A percentile compares a stretch with the other conserved stretches of the same genome.
phyloP scores from a whole-genome alignment of 2,888 invertebrate species.

The Trachelus tabidus region DNA sequence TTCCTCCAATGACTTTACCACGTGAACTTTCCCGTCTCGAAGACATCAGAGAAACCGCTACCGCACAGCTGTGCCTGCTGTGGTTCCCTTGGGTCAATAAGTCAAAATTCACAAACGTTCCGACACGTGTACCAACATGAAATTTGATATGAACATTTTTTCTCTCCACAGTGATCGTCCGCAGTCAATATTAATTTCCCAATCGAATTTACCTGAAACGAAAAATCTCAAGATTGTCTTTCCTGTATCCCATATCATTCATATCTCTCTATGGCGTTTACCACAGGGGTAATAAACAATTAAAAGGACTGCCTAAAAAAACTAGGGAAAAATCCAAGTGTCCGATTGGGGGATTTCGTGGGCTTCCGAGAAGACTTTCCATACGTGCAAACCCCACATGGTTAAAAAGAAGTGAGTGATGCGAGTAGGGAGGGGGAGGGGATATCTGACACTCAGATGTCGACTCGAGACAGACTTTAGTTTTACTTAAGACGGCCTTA shows the following conservation, averaged over 20 bases:
- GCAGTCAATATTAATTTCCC: not conserved
- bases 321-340: not conserved
- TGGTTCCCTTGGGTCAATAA: not conserved
- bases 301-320: not conserved
- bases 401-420: slow-evolving; percentile 26
- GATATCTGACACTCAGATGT: slow-evolving; percentile 45
- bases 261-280: not conserved
- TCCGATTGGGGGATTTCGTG: not conserved
- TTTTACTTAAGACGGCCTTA: slow-evolving; percentile 48
- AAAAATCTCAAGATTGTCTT: not conserved
- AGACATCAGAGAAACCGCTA: slow-evolving; percentile 38
- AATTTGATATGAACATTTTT: slow-evolving; percentile 45
- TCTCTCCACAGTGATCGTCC: not conserved
- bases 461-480: slow-evolving; percentile 43
- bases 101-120: slow-evolving; percentile 42
- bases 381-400: slow-evolving; percentile 41
- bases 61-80: slow-evolving; percentile 38
- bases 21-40: not conserved
- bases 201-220: not conserved
- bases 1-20: not conserved
- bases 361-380: slow-evolving; percentile 28
- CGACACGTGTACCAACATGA: slow-evolving; percentile 60
- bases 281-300: not conserved
- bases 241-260: not conserved
- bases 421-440: slow-evolving; percentile 29